These are phyloP conservation scores for Panthera tigris DNA, from an alignment of 2,113 vertebrate species.

Conservation along the genomic window DNA sequence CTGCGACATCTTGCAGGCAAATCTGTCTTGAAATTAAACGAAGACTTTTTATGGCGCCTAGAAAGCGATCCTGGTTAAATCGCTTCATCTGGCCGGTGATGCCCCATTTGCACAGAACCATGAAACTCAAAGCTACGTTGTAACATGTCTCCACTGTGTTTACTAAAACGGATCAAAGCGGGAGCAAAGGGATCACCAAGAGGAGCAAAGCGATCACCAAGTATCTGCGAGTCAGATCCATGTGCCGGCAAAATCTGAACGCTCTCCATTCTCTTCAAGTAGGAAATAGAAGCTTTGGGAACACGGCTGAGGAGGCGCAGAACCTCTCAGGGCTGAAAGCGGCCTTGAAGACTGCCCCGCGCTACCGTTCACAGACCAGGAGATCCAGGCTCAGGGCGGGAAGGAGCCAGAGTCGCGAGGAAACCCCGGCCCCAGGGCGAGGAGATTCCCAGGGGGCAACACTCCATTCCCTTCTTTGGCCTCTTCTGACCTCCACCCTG, in stretches of 20 bases:
- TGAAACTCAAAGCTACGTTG: background rate
- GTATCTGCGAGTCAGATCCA: background rate
- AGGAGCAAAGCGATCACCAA: background rate
- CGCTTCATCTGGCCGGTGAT: background rate
- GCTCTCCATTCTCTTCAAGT: background rate
- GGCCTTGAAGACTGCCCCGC: background rate
- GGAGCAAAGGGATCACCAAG: background rate
- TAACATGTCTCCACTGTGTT: background rate
- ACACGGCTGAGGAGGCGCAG: background rate
- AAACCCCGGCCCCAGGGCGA: background rate
- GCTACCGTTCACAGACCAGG: background rate
- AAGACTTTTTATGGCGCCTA: background rate
- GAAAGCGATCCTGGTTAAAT: background rate
- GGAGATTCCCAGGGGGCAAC: background rate
- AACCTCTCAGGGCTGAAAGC: background rate
- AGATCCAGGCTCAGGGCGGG: background rate
- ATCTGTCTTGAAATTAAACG: background rate
- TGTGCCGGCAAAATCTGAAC: background rate
- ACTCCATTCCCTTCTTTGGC: background rate
- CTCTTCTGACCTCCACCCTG: background rate
- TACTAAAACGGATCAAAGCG: background rate
- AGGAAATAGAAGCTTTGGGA: background rate
- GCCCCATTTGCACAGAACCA: background rate
- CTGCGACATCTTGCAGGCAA: accelerated
- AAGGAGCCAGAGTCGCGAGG: background rate